phyloP scores from a whole-genome alignment of 2,888 invertebrate species.

The Platycnemis pennipes region DNA sequence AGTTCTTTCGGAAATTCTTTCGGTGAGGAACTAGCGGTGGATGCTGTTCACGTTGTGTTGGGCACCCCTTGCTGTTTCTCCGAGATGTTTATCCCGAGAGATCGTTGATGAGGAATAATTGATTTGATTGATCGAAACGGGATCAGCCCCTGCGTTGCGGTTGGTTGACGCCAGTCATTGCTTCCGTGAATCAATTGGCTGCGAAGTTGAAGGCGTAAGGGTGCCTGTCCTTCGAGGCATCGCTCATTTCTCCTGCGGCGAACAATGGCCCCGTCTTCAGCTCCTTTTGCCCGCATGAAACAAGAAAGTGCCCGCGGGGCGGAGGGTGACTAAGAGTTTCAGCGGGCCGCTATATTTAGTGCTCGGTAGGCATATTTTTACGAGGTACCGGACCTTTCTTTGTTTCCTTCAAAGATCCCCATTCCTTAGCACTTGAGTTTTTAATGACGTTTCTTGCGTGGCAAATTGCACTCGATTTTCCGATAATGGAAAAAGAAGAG shows the following conservation, averaged over 20 bases:
- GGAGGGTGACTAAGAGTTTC: neutral
- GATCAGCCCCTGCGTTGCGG: neutral
- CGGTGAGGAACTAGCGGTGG: neutral
- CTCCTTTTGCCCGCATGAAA: neutral
- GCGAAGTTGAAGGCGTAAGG: neutral
- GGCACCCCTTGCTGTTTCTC: neutral
- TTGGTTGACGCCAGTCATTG: constrained; percentile 27
- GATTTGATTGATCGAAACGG: constrained; percentile 11
- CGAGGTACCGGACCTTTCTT: neutral
- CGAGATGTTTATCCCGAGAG: neutral
- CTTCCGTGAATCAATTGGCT: neutral
- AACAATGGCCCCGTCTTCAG: neutral
- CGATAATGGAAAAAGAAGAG: neutral
- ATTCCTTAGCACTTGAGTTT: neutral
- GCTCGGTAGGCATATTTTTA: neutral
- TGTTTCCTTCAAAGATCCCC: neutral
- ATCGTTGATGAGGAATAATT: neutral
- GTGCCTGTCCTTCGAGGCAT: neutral
- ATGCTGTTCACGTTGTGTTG: neutral
- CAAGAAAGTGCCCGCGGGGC: neutral
- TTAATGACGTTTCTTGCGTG: neutral
- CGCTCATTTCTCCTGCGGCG: neutral
- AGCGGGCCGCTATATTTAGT: neutral
- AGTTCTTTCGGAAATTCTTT: too few relatives aligned
- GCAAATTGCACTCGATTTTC: neutral